phyloP scores from a whole-genome alignment of 2,113 vertebrate species.

The Steatornis caripensis region DNA sequence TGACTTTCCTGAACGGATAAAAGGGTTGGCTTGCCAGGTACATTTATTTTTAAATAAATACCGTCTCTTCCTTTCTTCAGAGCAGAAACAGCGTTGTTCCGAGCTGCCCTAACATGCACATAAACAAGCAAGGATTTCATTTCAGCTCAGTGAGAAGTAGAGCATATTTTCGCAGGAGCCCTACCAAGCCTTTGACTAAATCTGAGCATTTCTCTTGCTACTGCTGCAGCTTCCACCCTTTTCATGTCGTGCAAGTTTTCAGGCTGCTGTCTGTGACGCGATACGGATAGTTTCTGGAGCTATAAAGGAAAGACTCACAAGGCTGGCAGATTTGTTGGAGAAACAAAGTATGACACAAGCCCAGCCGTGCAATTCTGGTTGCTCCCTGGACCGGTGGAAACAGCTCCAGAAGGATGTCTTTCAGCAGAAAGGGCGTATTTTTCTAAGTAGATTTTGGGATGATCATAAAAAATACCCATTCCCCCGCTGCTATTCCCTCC shows the following conservation, averaged over 20 bases:
- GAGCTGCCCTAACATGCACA: neutral
- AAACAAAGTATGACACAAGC: no score
- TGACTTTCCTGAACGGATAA: neutral
- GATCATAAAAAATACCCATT: neutral
- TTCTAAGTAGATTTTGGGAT: neutral
- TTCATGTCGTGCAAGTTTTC: no score
- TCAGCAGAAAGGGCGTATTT: neutral
- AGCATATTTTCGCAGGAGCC: no score
- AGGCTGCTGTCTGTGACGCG: no score
- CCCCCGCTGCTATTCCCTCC: neutral
- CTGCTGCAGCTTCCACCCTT: no score
- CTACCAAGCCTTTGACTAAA: no score
- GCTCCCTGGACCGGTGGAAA: neutral
- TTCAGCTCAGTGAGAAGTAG: no score
- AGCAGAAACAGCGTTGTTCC: no score
- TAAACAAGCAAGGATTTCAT: neutral
- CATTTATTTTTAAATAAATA: neutral
- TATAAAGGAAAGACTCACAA: no score
- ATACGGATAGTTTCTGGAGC: no score
- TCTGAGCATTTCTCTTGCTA: no score
- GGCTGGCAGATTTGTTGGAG: no score
- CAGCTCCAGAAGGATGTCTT: neutral
- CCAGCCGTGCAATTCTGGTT: neutral
- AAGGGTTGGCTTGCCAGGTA: neutral
- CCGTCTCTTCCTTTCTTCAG: neutral